Percentiles rank a stretch among this genome's conserved stretches.
phyloP scores from a whole-genome alignment of 92 coral and sea anemone genomes.

The Paramuricea clavata region DNA sequence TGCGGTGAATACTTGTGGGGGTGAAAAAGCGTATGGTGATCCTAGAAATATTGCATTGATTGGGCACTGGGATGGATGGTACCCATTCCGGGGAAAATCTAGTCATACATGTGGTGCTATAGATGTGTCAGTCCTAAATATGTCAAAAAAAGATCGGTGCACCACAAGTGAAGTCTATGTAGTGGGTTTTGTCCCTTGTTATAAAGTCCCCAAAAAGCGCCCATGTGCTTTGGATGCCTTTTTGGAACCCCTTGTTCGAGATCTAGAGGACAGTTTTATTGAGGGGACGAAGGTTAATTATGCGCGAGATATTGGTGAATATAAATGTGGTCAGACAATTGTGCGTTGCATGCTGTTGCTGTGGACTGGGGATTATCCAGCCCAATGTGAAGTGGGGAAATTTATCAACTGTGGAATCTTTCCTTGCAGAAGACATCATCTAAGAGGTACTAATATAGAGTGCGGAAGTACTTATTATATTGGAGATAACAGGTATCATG shows the following conservation, averaged over 20 bases:
- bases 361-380: constrained; percentile 79
- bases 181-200: constrained; percentile 76
- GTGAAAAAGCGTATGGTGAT: constrained; percentile 57
- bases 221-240: constrained; percentile 74
- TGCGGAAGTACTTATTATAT: constrained; percentile 64
- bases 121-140: not conserved
- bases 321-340: constrained; percentile 60
- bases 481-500: constrained; percentile 58
- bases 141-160: not conserved
- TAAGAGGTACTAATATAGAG: constrained; percentile 49
- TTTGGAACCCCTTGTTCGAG: constrained; percentile 69
- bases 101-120: not conserved
- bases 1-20: constrained; percentile 9
- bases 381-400: constrained; percentile 73
- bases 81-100: no score
- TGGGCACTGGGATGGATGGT: not conserved
- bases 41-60: constrained; percentile 67
- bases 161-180: constrained; percentile 70
- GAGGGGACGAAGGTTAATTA: constrained; percentile 69
- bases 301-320: constrained; percentile 52
- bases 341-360: constrained; percentile 71
- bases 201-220: constrained; percentile 62
- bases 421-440: constrained; percentile 66
- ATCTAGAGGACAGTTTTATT: constrained; percentile 76
- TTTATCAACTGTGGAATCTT: constrained; percentile 63